phyloP scores from a whole-genome alignment of 2,888 invertebrate species.

The Rhingia campestris region DNA sequence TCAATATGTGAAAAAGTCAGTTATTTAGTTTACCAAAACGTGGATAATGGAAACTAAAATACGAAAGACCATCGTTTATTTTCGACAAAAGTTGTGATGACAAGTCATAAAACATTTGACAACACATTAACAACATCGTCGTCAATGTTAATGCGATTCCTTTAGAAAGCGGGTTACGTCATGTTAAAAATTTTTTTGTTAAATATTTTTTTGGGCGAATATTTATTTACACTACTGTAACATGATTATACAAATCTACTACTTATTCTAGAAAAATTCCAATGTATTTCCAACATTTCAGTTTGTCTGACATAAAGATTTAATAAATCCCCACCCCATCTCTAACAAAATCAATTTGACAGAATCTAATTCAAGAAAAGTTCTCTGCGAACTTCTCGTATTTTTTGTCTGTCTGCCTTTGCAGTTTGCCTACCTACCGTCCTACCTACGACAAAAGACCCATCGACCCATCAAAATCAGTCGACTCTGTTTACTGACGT shows the following conservation, averaged over 20 bases:
- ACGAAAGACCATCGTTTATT: too few species aligned
- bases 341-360: slow-evolving; percentile 8
- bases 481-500: slow-evolving; percentile 16
- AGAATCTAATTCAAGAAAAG: slow-evolving; percentile 41
- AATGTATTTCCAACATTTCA: slow-evolving; percentile 32
- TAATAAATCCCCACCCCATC: neutral
- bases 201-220: neutral
- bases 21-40: too few species aligned
- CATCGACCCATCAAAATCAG: neutral
- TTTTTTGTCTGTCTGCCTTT: neutral
- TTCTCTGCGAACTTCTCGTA: slow-evolving; percentile 32
- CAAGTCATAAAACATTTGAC: too few species aligned
- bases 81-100: too few species aligned
- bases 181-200: neutral
- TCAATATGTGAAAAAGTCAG: too few species aligned
- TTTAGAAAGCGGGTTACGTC: too few species aligned
- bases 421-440: neutral
- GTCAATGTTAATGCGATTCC: too few species aligned
- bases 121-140: too few species aligned
- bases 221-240: neutral
- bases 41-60: too few species aligned
- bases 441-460: neutral
- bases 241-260: slow-evolving; percentile 12
- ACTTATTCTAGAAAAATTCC: slow-evolving; percentile 13
- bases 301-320: slow-evolving; percentile 15